phyloP scores from a whole-genome alignment of 1,140 invertebrate species.

The Cydia splendana region DNA sequence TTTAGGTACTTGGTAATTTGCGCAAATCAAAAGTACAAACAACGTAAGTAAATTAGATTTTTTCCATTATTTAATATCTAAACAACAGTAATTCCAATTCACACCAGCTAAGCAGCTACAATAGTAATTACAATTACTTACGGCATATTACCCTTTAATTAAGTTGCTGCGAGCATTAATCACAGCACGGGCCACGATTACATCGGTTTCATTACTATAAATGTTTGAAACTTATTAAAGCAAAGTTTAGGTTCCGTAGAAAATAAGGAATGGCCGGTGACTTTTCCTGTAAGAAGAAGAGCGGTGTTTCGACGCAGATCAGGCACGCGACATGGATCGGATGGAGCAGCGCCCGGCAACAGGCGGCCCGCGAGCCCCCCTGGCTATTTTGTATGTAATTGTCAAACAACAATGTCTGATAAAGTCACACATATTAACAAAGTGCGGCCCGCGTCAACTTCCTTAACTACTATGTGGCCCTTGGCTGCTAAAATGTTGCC shows the following conservation, averaged over 20 bases:
- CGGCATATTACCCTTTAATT: constrained; percentile 47
- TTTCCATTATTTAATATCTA: constrained; percentile 28
- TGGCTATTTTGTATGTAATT: no score
- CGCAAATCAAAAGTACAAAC: not conserved
- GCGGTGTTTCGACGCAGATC: no score
- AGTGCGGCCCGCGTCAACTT: no score
- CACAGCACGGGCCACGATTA: constrained; percentile 42
- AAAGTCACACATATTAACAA: no score
- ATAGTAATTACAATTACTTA: constrained; percentile 42
- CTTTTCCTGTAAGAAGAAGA: not conserved
- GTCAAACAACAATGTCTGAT: no score
- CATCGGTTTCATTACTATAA: constrained; percentile 41
- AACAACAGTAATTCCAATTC: constrained; percentile 25
- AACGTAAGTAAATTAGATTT: not conserved
- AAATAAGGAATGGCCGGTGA: not conserved
- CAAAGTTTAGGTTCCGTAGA: not conserved
- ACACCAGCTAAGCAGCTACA: constrained; percentile 30
- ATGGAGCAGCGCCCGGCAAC: no score
- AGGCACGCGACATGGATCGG: no score
- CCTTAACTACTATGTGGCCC: no score
- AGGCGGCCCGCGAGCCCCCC: no score
- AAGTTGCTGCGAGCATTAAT: constrained; percentile 47
- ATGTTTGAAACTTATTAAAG: constrained; percentile 38
- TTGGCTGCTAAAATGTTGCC: no score
- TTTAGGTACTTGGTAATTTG: not conserved